Percentiles rank a stretch among this genome's conserved stretches.
Evolutionary conservation across 2,113 vertebrate genomes (phyloP).

Genomic region (Otolemur garnettii): DNA sequence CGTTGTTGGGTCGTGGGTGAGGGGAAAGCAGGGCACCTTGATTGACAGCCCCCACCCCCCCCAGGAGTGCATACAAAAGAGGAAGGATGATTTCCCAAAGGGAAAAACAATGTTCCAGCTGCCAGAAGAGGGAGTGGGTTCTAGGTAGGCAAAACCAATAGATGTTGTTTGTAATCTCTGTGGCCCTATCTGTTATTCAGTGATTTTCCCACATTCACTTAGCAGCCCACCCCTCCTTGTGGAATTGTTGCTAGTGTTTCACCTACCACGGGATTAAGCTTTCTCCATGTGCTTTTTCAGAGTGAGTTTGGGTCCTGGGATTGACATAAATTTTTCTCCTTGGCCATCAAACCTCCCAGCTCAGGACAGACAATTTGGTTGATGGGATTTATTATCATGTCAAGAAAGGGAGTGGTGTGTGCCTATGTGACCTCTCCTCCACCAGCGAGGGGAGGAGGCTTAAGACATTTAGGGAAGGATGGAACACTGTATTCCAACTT

Average conservation of each 20-base stretch:
- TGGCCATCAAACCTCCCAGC: neutral
- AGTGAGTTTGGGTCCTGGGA: neutral
- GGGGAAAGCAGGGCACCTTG: neutral
- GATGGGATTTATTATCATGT: neutral
- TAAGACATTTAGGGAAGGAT: neutral
- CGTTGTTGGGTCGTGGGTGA: neutral
- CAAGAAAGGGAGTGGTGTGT: neutral
- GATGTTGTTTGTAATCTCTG: neutral
- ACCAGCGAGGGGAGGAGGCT: neutral
- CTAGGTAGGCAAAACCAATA: neutral
- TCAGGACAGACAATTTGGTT: slow-evolving; percentile 19
- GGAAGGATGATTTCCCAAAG: neutral
- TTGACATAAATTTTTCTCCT: slow-evolving; percentile 4
- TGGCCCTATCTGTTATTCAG: neutral
- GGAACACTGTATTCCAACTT: neutral
- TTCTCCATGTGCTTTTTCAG: slow-evolving; percentile 20
- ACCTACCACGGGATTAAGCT: neutral
- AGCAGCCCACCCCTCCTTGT: neutral
- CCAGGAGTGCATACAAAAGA: neutral
- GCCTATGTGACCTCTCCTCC: neutral
- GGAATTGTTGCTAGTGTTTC: neutral
- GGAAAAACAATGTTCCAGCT: neutral
- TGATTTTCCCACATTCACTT: neutral
- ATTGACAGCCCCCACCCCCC: neutral
- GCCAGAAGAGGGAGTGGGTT: neutral